Conservation (phyloP, 2,113 vertebrate species). For the Gallinago paraguaiae region DNA sequence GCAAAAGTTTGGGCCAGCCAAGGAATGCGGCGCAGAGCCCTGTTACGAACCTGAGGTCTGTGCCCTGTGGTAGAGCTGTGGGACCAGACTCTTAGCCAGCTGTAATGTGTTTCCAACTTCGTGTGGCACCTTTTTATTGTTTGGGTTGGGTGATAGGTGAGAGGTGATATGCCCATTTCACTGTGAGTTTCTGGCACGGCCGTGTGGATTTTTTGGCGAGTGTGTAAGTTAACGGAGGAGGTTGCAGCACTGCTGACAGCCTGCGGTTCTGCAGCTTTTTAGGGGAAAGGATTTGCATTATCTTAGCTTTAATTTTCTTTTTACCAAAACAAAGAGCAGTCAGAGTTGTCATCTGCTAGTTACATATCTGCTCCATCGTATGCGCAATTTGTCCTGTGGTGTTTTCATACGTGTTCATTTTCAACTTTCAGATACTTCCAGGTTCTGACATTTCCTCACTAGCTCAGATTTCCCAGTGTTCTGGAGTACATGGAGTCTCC, state of each 20-base stretch:
- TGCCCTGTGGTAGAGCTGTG: not conserved
- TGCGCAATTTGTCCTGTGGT: not conserved
- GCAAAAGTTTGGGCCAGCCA: not conserved
- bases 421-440: slow-evolving; percentile 49
- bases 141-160: not conserved
- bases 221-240: not conserved
- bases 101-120: not conserved
- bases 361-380: not conserved
- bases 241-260: slow-evolving; percentile 7
- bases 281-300: slow-evolving; percentile 52
- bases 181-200: not conserved
- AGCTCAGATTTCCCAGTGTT: slow-evolving; percentile 51
- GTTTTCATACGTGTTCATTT: slow-evolving; percentile 50
- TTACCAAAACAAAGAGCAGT: slow-evolving; percentile 52
- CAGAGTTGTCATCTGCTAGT: slow-evolving; percentile 51
- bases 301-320: slow-evolving; percentile 48
- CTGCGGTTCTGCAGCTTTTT: not conserved
- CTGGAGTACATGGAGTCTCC: slow-evolving; percentile 33
- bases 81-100: not conserved
- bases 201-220: not conserved
- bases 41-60: not conserved
- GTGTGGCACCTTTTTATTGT: not conserved
- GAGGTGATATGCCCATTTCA: not conserved
- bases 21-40: rapidly evolving
- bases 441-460: slow-evolving; percentile 56